Base-by-base conservation (phyloP, 1,140 invertebrate genomes). In the Capitella teleta region DNA sequence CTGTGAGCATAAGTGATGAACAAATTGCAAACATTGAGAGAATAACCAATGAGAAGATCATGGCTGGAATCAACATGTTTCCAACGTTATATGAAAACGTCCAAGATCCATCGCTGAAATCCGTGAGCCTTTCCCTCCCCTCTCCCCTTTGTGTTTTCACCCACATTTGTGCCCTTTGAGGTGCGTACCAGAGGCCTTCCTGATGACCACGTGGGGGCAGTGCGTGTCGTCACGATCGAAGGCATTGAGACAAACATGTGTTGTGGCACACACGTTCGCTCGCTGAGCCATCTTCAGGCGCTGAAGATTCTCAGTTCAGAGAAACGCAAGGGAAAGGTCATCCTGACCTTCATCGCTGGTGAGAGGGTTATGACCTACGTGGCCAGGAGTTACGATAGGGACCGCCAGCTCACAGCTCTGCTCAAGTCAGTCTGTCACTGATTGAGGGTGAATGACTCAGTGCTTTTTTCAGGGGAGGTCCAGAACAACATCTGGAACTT, bases 181-280 rank as follows among this genome's bases (percentile, higher is more conserved):
- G 77, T 74, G 1, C 72, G 78, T 49, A 78, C 78, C 23, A 67
- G 83, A 54, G 84, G 83, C 3, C 66, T 88, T 28, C 86, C 86
- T 5, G 81, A 81, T 47, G 85, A 87, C 62, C 82, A 84, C 57
- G 59, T 49, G 18, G 83, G 84, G 0, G 76, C 78, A 28, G 80
- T 86, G 5, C 67, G 86, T 45, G 79, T 87, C 4, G 78, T 88
- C n/a, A 78, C 75, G 28, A 72, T 73, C 36, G 60, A 71, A 26
- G 67, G 59, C 2, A 64, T 87, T 37, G 85, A 88, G 55, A 76
- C 77, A 28, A 86, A 86, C 60, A 80, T 87, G 77, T 90, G 86
- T 66, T 90, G 86, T 73, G 86, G 86, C 19, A 90, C 86, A 0
- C 86, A 90, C 71, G 83, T 88, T 2, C 76, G 75, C 2, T 86